Percentiles rank a stretch among this genome's conserved stretches.
Conservation (phyloP, 2,797 vertebrate species). For the Saxicola maurus region DNA sequence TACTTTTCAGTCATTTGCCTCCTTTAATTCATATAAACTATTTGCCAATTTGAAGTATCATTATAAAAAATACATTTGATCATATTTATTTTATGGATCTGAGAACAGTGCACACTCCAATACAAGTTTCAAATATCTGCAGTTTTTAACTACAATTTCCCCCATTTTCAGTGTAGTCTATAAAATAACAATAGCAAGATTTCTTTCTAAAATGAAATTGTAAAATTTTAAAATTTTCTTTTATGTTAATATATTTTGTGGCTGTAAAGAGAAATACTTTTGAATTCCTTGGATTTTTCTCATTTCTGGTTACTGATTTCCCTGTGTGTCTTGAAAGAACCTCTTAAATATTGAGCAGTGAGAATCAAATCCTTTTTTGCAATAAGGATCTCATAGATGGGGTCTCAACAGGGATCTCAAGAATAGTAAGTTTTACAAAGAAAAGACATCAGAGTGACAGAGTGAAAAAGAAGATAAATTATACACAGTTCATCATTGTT, state of each 20-base stretch:
- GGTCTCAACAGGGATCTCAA: background rate
- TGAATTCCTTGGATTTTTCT: background rate
- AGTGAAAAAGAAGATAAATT: background rate
- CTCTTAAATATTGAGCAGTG: background rate
- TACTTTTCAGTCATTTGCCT: background rate
- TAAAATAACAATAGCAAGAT: background rate
- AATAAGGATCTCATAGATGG: background rate
- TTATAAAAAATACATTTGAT: background rate
- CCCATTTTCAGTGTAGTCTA: background rate
- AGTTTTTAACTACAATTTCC: background rate
- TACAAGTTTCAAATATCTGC: background rate
- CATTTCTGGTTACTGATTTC: background rate
- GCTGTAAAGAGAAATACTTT: background rate
- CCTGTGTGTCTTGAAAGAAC: background rate
- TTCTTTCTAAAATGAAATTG: background rate
- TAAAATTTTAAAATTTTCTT: background rate
- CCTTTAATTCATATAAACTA: background rate
- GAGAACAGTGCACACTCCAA: background rate
- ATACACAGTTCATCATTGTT: background rate
- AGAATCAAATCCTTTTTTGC: background rate
- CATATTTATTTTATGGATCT: background rate
- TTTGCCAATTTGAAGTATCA: background rate
- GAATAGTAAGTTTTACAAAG: background rate
- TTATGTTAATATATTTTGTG: background rate
- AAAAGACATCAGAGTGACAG: background rate